phyloP scores from a whole-genome alignment of 2,113 vertebrate species.

The Calcarius ornatus region DNA sequence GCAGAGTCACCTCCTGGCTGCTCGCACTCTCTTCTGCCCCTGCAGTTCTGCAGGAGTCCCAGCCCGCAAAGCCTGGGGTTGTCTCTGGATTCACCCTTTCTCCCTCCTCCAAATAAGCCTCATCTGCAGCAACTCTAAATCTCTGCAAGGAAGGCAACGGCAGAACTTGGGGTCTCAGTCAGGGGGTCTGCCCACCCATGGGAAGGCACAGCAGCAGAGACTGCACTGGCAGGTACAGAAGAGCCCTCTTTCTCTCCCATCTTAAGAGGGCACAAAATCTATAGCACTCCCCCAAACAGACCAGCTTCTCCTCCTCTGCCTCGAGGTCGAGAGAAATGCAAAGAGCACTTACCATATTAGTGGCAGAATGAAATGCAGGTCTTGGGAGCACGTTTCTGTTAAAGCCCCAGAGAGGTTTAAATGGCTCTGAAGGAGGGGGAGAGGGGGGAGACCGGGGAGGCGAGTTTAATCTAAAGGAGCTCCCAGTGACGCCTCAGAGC shows the following conservation, averaged over 20 bases:
- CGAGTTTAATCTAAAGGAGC: slow-evolving; percentile 77
- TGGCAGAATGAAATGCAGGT: slow-evolving; percentile 58
- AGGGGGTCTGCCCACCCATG: neutral
- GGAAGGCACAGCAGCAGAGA: neutral
- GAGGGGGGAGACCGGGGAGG: slow-evolving; percentile 64
- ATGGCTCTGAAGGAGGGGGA: slow-evolving; percentile 66
- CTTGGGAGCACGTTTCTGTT: slow-evolving; percentile 61
- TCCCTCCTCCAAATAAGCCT: neutral
- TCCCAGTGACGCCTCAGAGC: slow-evolving; percentile 64
- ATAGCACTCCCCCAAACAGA: neutral
- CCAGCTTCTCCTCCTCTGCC: neutral
- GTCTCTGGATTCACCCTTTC: neutral
- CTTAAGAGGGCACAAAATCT: neutral
- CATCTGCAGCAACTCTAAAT: neutral
- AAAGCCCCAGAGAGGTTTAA: slow-evolving; percentile 74
- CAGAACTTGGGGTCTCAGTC: neutral
- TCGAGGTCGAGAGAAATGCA: slow-evolving; percentile 26
- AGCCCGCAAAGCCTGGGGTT: neutral
- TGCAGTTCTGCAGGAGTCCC: neutral
- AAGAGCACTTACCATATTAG: slow-evolving; percentile 80
- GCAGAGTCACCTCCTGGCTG: slow-evolving; percentile 18
- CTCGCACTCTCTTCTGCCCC: neutral
- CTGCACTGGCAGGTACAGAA: slow-evolving; percentile 11
- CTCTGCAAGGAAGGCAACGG: neutral
- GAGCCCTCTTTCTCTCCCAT: neutral